These are phyloP conservation scores for Cygnus olor DNA, from an alignment of 2,797 vertebrate genomes.

Conservation along the genomic window DNA sequence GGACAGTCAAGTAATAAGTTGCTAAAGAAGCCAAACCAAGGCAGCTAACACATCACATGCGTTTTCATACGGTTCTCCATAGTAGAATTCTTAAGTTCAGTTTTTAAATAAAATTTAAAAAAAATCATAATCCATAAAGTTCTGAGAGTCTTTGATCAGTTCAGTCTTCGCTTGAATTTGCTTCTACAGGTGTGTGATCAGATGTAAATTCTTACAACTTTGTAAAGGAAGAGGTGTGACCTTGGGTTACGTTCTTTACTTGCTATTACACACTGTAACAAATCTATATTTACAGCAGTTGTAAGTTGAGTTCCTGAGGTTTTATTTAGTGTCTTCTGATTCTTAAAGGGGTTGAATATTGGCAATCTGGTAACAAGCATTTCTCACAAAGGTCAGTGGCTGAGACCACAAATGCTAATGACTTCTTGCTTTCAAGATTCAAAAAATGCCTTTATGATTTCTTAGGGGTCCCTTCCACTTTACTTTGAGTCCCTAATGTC, in stretches of 20 bases:
- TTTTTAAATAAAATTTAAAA: constrained; percentile 34
- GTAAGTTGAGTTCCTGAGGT: constrained; percentile 40
- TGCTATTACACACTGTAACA: constrained; percentile 38
- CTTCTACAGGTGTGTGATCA: neutral
- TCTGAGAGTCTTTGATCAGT: constrained; percentile 1
- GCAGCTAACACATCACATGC: constrained; percentile 34
- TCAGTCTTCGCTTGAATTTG: neutral
- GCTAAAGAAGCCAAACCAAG: constrained; percentile 46
- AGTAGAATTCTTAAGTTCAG: constrained; percentile 33
- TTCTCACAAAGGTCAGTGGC: constrained; percentile 28
- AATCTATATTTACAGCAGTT: constrained; percentile 41
- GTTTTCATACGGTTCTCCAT: constrained; percentile 25
- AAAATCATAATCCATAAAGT: neutral
- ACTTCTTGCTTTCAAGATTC: constrained; percentile 15
- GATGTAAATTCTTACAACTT: neutral
- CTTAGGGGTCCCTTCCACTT: neutral
- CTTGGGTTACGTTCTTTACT: constrained; percentile 34
- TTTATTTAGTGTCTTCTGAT: constrained; percentile 43
- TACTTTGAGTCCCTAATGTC: neutral
- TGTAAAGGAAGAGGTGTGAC: constrained; percentile 46
- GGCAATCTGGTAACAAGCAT: neutral
- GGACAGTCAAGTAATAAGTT: constrained; percentile 60
- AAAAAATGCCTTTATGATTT: constrained; percentile 1
- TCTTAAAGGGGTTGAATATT: constrained; percentile 31
- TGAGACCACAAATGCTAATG: constrained; percentile 30